Conservation (phyloP, 2,113 vertebrate genomes). For the Forbesichthys papilliferus region DNA sequence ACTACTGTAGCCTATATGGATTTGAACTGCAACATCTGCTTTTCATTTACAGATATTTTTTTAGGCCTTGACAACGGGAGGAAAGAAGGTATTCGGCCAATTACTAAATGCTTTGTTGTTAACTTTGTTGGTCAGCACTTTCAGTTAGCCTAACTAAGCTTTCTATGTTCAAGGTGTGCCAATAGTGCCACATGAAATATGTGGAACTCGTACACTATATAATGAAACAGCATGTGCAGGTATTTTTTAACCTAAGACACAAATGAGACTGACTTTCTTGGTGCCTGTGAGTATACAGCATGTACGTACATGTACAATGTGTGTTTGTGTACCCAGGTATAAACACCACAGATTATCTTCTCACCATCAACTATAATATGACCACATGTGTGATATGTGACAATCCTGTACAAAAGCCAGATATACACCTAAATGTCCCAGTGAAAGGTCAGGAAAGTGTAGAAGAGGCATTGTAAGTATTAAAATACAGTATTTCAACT, state of each 20-base stretch:
- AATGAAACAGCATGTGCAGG: not conserved
- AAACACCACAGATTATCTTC: accelerated
- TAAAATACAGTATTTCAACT: too few relatives aligned
- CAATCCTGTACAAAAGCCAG: not conserved
- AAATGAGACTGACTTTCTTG: not conserved
- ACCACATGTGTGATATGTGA: not conserved
- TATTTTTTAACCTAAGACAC: slow-evolving; percentile 3
- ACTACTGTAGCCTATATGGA: not conserved
- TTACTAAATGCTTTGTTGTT: not conserved
- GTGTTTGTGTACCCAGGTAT: not conserved
- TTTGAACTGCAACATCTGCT: not conserved
- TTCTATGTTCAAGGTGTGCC: slow-evolving; percentile 10
- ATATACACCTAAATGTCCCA: not conserved
- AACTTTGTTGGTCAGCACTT: not conserved
- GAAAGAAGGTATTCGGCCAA: not conserved
- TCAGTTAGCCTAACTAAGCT: not conserved
- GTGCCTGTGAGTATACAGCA: not conserved
- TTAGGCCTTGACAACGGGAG: not conserved
- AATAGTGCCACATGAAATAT: not conserved
- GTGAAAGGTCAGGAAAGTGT: not conserved
- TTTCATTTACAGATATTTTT: not conserved
- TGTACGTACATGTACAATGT: not conserved
- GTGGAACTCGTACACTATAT: accelerated
- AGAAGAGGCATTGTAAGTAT: slow-evolving; percentile 23
- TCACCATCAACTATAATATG: accelerated